Conservation (phyloP, 2,888 invertebrate species). For the Operophtera brumata region DNA sequence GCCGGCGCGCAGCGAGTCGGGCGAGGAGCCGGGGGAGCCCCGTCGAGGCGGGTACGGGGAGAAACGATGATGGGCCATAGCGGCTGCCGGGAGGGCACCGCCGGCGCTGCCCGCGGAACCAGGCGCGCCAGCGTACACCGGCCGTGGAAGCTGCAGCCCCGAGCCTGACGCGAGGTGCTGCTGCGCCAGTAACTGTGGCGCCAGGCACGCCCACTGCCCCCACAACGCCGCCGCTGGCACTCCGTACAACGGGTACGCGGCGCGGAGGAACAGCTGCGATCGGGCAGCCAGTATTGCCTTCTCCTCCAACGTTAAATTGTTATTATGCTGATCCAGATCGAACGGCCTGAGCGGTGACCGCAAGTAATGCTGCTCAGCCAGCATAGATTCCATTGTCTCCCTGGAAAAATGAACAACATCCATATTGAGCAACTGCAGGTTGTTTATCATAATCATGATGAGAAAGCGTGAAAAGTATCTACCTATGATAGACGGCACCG, state of each 20-base stretch:
- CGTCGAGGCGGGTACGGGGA: conserved; percentile 81
- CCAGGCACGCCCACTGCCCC: conserved; percentile 87
- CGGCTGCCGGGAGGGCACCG: conserved; percentile 34
- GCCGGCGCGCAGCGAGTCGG: conserved; percentile 81
- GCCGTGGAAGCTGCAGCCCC: conserved; percentile 73
- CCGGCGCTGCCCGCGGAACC: conserved; percentile 41
- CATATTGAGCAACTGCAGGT: conserved; percentile 37
- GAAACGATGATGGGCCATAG: conserved; percentile 81
- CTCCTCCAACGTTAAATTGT: conserved; percentile 87
- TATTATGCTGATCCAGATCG: conserved; percentile 85
- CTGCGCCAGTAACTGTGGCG: conserved; percentile 84
- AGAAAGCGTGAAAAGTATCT: conserved; percentile 51
- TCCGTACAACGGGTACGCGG: conserved; percentile 82
- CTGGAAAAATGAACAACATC: conserved; percentile 75
- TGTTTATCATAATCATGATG: conserved; percentile 23
- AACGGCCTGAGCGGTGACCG: conserved; percentile 89
- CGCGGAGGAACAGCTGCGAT: conserved; percentile 86
- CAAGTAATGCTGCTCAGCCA: conserved; percentile 91
- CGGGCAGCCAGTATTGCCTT: conserved; percentile 88
- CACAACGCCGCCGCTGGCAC: conserved; percentile 82
- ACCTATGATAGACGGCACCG: conserved; percentile 77
- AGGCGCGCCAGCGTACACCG: conserved; percentile 70
- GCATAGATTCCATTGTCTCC: conserved; percentile 94
- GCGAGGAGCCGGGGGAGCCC: conserved; percentile 79
- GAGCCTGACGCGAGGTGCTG: conserved; percentile 82